Base-by-base conservation (phyloP, 2,797 vertebrate genomes). In the Martes flavigula region DNA sequence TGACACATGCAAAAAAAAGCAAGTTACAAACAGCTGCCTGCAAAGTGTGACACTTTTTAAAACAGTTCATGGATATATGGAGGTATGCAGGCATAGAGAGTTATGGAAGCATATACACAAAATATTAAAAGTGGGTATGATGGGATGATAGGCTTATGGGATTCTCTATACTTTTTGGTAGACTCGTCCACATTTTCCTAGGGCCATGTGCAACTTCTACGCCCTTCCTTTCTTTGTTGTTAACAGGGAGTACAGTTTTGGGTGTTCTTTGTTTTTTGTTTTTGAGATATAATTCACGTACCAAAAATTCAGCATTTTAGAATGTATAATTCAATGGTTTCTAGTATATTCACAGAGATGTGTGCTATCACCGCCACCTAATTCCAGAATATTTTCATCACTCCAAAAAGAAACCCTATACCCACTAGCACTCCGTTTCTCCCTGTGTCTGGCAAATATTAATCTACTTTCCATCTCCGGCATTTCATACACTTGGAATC, bases 41-140 rank as follows among this genome's bases (percentile, higher is more conserved):
- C 12, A 25, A 48, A 66, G 64, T 32, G 32, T 10, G 15, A 3
- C 30, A 11, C 79, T 32, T 64, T 62, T 40, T 48, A 25, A 30
- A 87, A 72, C 64, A 18, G 43, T 17, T 0, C 18, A 6, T 18
- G 8, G 7, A 5, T n/a, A 27, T 21, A 27, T 11, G 30, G 68
- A 11, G 5, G 38, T 15, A 0, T 25, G 8, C 3, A 11, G 3
- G 32, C 17, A 0, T 25, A 15, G 51, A 46, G 10, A 48, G 17
- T 2, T 35, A 7, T 6, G 62, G 66, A 43, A 7, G 32, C 7
- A 5, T 8, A 35, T 1, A 13, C 27, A 30, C 7, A 27, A 14
- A 40, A 20, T 46, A 20, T 10, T 14, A 27, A 1, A 70, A 23
- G 73, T 27, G 89, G 8, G 35, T 64, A 18, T 27, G 17, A 35